Evolutionary conservation across 2,797 vertebrate species (phyloP).

Genomic region (Microhierax caerulescens): DNA sequence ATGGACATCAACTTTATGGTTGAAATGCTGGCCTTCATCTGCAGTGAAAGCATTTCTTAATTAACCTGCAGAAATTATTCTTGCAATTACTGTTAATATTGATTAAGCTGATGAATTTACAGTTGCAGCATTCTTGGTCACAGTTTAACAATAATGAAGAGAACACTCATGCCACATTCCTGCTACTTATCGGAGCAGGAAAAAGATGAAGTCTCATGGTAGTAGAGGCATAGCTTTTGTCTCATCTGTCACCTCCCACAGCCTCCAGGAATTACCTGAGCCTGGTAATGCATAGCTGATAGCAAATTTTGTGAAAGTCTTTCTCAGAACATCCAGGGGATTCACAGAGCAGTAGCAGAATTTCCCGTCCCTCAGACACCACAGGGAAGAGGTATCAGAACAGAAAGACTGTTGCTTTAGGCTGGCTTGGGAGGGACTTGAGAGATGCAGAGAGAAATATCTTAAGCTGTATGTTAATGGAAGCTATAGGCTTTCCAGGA

Average conservation of each 20-base stretch:
- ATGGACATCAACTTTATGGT: background rate
- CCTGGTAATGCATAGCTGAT: background rate
- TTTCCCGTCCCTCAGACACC: background rate
- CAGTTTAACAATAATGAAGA: background rate
- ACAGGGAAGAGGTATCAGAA: background rate
- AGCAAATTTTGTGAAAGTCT: background rate
- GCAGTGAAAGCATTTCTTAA: background rate
- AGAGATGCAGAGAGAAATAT: background rate
- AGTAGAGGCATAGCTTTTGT: background rate
- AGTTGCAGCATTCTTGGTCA: background rate
- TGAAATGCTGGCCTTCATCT: background rate
- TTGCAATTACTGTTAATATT: background rate
- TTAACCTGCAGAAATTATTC: background rate
- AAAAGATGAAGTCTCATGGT: background rate
- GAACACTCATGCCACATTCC: background rate
- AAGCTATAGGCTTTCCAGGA: background rate
- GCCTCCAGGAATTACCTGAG: background rate
- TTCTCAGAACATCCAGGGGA: background rate
- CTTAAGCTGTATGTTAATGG: background rate
- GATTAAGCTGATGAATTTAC: background rate
- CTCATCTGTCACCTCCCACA: background rate
- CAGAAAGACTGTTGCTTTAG: background rate
- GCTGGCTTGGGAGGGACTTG: background rate
- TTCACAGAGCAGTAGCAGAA: background rate
- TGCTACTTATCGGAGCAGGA: background rate